A percentile compares a stretch with the other conserved stretches of the same genome.
phyloP scores from a whole-genome alignment of 35 echinoderm and acorn worm species.

The Lytechinus variegatus region DNA sequence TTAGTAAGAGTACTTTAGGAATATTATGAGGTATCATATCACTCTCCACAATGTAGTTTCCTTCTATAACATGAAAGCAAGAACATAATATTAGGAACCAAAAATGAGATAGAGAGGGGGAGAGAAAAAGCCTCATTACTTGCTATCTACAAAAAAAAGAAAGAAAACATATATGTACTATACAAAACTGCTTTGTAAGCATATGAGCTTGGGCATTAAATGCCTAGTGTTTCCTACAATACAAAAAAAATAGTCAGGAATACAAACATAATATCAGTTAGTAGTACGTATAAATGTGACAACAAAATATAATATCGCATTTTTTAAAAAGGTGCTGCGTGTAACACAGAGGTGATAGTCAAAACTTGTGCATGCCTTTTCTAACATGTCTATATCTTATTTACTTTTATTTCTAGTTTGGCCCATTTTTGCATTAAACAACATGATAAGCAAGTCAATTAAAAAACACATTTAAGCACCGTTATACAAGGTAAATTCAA shows the following conservation, averaged over 20 bases:
- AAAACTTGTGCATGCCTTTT: constrained; percentile 26
- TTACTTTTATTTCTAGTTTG: constrained; percentile 41
- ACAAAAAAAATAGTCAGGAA: constrained; percentile 40
- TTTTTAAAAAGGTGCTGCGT: not conserved
- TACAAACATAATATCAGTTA: constrained; percentile 56
- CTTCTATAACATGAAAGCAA: not conserved
- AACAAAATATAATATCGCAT: constrained; percentile 1
- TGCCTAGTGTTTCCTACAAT: constrained; percentile 8
- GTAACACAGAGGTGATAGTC: constrained; percentile 18
- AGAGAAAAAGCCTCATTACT: constrained; percentile 36
- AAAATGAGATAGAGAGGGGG: not conserved
- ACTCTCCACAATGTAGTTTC: not conserved
- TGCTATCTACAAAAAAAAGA: constrained; percentile 35
- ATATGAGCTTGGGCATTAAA: constrained; percentile 28
- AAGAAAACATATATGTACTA: constrained; percentile 30
- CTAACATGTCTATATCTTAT: constrained; percentile 15
- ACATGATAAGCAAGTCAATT: constrained; percentile 51
- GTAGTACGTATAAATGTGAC: constrained; percentile 48
- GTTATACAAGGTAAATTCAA: constrained; percentile 55
- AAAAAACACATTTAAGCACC: constrained; percentile 56
- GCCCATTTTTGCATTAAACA: constrained; percentile 54
- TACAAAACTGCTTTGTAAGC: constrained; percentile 41
- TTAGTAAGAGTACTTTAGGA: constrained; percentile 44
- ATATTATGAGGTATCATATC: constrained; percentile 49
- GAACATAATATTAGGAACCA: not conserved